Evolutionary conservation across 2,113 vertebrate genomes (phyloP).

Genomic region (Bostrychus sinensis): DNA sequence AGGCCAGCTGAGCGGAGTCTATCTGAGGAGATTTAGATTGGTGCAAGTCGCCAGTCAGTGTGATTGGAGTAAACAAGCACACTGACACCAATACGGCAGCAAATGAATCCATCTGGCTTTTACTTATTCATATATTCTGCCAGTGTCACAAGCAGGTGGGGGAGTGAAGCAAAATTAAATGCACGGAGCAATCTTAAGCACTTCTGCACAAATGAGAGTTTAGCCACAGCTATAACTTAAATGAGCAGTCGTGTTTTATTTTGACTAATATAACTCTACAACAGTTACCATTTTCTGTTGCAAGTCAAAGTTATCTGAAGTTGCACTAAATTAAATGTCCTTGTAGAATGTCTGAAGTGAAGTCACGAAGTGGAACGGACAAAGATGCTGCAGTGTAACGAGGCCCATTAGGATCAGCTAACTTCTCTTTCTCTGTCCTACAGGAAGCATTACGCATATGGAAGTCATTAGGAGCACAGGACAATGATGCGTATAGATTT

Average conservation of each 20-base stretch:
- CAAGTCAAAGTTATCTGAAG: not conserved
- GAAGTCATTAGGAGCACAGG: not conserved
- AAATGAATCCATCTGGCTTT: not conserved
- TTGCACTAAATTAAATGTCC: not conserved
- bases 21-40: slow-evolving; percentile 5
- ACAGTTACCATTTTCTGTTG: not conserved
- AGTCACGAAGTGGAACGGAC: not conserved
- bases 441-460: slow-evolving; percentile 1
- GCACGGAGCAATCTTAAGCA: not conserved
- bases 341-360: not conserved
- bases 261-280: too few relatives aligned
- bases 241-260: too few relatives aligned
- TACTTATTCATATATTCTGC: slow-evolving; percentile 35
- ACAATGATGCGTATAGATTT: not conserved
- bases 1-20: slow-evolving; percentile 7
- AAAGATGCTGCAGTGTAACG: not conserved
- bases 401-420: not conserved
- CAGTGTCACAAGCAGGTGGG: slow-evolving; percentile 9
- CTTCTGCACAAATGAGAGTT: not conserved
- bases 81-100: slow-evolving; percentile 14
- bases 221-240: too few relatives aligned
- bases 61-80: slow-evolving; percentile 39
- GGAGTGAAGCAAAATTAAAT: not conserved
- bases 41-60: slow-evolving; percentile 7
- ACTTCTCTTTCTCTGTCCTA: not conserved